Conservation (phyloP, 2,888 invertebrate genomes). For the Pachymerium ferrugineum region DNA sequence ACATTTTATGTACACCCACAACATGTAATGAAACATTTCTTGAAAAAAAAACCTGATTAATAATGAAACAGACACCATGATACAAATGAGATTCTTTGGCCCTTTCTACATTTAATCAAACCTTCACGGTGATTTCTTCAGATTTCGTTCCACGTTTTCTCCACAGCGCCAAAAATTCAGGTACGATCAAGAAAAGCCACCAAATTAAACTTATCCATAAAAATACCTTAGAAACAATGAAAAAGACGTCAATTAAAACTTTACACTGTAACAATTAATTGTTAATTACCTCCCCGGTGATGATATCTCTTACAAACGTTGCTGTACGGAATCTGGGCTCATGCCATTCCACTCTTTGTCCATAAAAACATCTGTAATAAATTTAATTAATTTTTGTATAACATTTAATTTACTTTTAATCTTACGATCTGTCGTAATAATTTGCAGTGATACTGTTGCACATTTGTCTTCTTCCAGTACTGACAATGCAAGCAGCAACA, state of each 20-base stretch:
- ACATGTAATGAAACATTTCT: too few relatives aligned
- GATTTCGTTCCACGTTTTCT: background rate
- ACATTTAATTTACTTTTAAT: background rate
- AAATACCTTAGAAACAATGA: background rate
- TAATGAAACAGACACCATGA: too few relatives aligned
- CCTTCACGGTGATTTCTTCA: too few relatives aligned
- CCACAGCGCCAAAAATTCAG: background rate
- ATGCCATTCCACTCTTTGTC: background rate
- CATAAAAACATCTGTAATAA: background rate
- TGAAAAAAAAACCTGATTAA: too few relatives aligned
- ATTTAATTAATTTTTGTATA: background rate
- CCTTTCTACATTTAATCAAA: too few relatives aligned
- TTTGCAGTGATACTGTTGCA: background rate
- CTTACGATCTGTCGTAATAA: background rate
- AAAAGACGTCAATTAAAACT: background rate
- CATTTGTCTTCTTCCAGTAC: background rate
- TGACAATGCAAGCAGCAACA: background rate
- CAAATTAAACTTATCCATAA: constrained; percentile 1
- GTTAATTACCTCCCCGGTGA: background rate
- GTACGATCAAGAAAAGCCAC: constrained; percentile 11
- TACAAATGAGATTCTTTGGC: too few relatives aligned
- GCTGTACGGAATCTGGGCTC: background rate
- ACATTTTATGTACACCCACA: too few relatives aligned
- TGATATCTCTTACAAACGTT: background rate
- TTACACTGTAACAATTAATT: background rate